Conservation (phyloP, 1,140 invertebrate species). For the Pentalonia nigronervosa region DNA sequence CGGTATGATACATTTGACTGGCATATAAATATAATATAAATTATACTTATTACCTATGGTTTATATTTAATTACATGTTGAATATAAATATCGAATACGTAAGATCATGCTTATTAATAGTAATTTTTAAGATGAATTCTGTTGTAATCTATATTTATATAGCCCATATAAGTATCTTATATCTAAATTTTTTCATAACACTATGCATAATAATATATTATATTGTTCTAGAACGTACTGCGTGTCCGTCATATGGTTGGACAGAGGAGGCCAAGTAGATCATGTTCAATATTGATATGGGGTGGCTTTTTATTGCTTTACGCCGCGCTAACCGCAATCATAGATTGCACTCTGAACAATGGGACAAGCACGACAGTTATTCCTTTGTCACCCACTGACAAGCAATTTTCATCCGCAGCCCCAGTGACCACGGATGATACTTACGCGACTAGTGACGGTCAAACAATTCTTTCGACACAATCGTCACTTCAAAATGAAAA, state of each 20-base stretch:
- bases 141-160: neutral
- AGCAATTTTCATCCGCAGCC: neutral
- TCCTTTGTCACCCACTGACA: neutral
- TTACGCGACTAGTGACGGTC: neutral
- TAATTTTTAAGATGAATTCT: too few relatives aligned
- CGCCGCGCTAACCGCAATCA: conserved; percentile 36
- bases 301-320: conserved; percentile 47
- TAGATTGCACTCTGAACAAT: conserved; percentile 31
- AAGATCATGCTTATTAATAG: too few relatives aligned
- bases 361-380: neutral
- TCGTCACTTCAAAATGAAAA: neutral
- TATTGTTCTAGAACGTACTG: neutral
- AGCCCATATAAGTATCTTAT: neutral
- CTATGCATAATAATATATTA: neutral
- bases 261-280: conserved; percentile 51
- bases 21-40: too few relatives aligned
- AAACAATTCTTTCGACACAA: neutral
- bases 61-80: too few relatives aligned
- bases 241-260: conserved; percentile 49
- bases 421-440: neutral
- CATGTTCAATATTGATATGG: conserved; percentile 54
- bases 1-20: too few relatives aligned
- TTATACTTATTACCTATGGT: too few relatives aligned
- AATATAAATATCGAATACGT: too few relatives aligned
- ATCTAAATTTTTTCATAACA: neutral